A percentile compares a stretch with the other conserved stretches of the same genome.
Evolutionary conservation across 2,797 vertebrate species (phyloP).

Genomic region (Merluccius polli): DNA sequence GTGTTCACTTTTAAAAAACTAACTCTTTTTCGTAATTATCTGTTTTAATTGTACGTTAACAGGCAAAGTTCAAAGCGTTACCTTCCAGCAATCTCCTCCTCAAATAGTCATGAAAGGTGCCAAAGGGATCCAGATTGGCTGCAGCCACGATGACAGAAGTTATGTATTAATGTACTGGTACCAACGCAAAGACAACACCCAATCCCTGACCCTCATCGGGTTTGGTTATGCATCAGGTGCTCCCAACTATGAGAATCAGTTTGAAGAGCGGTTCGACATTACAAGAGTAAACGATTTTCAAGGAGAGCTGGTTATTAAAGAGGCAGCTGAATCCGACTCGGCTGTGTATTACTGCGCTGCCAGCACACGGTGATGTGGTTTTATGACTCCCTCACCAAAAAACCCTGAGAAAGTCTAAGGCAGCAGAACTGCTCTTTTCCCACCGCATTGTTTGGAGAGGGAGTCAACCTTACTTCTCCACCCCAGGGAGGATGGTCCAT

Average conservation of each 20-base stretch:
- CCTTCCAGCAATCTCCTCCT: background rate
- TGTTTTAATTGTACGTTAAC: background rate
- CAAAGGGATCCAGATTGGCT: background rate
- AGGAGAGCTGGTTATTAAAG: constrained; percentile 27
- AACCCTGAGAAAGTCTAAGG: background rate
- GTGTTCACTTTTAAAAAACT: background rate
- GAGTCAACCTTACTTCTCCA: background rate
- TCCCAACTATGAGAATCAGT: constrained; percentile 23
- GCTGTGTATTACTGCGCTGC: constrained; percentile 53
- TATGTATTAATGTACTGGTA: background rate
- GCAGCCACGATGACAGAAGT: background rate
- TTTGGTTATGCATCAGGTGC: constrained; percentile 29
- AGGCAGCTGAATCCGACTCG: constrained; percentile 15
- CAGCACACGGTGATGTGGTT: constrained; percentile 42
- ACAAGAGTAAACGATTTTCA: background rate
- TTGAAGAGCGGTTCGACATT: constrained; percentile 30
- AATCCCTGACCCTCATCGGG: accelerated
- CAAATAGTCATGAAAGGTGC: background rate
- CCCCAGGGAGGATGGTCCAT: background rate
- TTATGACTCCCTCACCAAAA: constrained; percentile 22
- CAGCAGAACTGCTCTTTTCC: background rate
- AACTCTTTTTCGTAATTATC: background rate
- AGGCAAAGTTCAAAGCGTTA: background rate
- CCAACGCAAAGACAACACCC: background rate
- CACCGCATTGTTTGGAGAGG: background rate